phyloP scores from a whole-genome alignment of 2,797 vertebrate species.

The Takifugu rubripes region DNA sequence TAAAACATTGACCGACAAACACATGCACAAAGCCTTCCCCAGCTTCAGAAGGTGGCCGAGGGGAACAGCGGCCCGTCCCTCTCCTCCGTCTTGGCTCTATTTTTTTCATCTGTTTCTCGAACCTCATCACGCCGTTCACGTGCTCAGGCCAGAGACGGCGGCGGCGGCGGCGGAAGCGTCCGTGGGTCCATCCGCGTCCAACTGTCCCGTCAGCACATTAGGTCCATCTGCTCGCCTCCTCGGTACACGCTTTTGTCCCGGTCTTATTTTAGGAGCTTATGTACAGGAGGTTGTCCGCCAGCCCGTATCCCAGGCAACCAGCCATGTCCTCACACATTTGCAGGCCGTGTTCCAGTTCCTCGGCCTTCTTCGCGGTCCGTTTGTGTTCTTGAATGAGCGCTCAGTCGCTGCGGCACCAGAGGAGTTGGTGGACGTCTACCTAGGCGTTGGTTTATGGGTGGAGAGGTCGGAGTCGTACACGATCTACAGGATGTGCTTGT shows the following conservation, averaged over 20 bases:
- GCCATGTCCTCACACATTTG: constrained; percentile 58
- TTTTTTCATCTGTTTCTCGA: constrained; percentile 38
- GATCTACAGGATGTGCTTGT: constrained; percentile 47
- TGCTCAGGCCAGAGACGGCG: constrained; percentile 45
- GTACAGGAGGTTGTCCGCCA: constrained; percentile 67
- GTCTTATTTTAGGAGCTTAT: constrained; percentile 67
- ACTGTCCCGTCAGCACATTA: constrained; percentile 33
- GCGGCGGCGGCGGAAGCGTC: constrained; percentile 21
- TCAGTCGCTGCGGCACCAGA: constrained; percentile 14
- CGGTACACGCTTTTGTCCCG: constrained; percentile 34
- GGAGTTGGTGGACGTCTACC: constrained; percentile 30
- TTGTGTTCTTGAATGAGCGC: constrained; percentile 36
- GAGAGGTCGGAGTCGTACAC: constrained; percentile 54
- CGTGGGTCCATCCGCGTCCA: constrained; percentile 22
- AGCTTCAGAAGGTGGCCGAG: constrained; percentile 21
- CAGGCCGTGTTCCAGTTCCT: constrained; percentile 53
- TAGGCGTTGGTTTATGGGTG: constrained; percentile 28
- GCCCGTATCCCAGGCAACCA: constrained; percentile 53
- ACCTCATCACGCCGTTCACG: constrained; percentile 40
- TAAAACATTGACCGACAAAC: constrained; percentile 68
- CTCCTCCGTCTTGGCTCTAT: constrained; percentile 6
- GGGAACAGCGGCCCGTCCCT: constrained; percentile 2
- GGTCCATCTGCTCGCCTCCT: constrained; percentile 43
- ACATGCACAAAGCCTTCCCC: constrained; percentile 74
- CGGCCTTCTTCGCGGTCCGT: constrained; percentile 56